Percentiles rank a stretch among this genome's conserved stretches.
These are phyloP conservation scores for Aromia moschata DNA, from an alignment of 2,888 invertebrate genomes.

Conservation along the genomic window DNA sequence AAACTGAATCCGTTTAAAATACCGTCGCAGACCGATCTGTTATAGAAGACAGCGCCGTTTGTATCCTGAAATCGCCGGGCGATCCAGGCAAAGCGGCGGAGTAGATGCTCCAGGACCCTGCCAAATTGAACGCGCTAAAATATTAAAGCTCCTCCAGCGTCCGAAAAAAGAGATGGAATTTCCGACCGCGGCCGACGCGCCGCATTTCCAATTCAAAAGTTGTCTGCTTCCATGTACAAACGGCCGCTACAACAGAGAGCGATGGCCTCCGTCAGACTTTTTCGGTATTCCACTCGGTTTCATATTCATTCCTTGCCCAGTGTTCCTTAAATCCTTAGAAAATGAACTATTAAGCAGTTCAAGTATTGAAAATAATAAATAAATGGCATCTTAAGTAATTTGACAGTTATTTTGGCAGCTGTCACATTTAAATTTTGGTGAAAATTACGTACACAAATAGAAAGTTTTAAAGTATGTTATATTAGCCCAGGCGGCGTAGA, in stretches of 20 bases:
- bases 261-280: constrained; percentile 48
- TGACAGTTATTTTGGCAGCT: too few species aligned
- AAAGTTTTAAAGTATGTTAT: too few species aligned
- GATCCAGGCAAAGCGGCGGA: not conserved
- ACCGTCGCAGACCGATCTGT: too few species aligned
- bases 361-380: too few species aligned
- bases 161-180: constrained; percentile 6
- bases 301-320: constrained; percentile 53
- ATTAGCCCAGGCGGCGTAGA: too few species aligned
- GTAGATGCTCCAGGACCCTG: not conserved
- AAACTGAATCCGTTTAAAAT: too few species aligned
- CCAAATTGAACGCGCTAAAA: constrained; percentile 15
- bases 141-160: constrained; percentile 11
- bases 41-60: not conserved
- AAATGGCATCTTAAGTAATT: too few species aligned
- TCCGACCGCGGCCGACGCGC: constrained; percentile 13
- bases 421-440: too few species aligned
- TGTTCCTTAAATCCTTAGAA: too few species aligned
- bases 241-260: constrained; percentile 52
- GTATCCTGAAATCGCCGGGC: not conserved
- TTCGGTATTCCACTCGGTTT: constrained; percentile 52
- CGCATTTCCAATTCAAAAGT: constrained; percentile 53
- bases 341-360: too few species aligned
- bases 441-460: too few species aligned
- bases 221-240: constrained; percentile 53